Conservation (phyloP, 2,888 invertebrate genomes). For the Cyrtodaria siliqua region DNA sequence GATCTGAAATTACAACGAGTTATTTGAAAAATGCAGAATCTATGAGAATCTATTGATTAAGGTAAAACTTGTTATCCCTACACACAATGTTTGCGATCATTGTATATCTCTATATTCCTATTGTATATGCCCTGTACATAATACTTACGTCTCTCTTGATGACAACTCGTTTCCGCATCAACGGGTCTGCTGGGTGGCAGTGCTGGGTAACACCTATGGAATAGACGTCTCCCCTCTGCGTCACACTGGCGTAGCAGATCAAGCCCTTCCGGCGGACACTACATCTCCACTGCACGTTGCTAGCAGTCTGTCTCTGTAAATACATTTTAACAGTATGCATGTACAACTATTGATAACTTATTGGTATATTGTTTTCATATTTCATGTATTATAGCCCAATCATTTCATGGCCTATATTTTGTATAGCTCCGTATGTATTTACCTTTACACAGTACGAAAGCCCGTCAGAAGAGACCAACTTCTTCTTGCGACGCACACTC, state of each 20-base stretch:
- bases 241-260: neutral
- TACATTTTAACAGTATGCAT: too few species aligned
- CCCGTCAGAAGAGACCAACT: constrained; percentile 10
- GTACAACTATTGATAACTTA: too few species aligned
- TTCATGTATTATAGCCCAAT: too few species aligned
- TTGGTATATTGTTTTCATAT: too few species aligned
- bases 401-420: too few species aligned
- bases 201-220: neutral
- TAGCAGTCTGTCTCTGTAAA: neutral
- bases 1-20: too few species aligned
- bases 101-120: neutral
- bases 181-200: constrained; percentile 1
- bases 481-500: neutral
- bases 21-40: too few species aligned
- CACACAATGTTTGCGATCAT: neutral
- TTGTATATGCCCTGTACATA: neutral
- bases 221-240: neutral
- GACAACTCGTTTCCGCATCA: neutral
- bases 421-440: too few species aligned
- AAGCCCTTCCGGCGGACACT: neutral
- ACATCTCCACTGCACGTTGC: neutral
- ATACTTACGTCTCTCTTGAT: neutral
- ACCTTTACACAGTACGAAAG: constrained; percentile 3
- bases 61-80: neutral
- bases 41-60: neutral